Base-by-base conservation (phyloP, 2,888 invertebrate genomes). In the Clanis bilineata region DNA sequence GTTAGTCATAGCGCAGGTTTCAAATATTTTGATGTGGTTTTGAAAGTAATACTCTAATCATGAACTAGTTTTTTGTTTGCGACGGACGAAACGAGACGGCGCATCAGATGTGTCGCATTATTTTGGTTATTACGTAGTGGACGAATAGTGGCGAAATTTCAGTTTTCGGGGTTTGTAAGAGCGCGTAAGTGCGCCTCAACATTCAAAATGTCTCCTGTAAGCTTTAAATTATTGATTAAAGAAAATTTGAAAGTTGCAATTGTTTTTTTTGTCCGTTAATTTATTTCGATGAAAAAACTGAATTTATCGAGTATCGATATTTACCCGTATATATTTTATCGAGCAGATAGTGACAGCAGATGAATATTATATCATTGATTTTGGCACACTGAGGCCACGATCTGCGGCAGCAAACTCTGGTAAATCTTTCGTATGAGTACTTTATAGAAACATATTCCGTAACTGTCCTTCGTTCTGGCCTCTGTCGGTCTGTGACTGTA, bases 221-320 rank as follows among this genome's bases (percentile, higher is more conserved):
- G 91, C 91, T 91, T 90, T 91, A 91, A 91, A 90, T 90, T 90
- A 90, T 88, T 90, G 86, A 90, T 83, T 90, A 91, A 91, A 91
- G 86, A 87, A 83, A 90, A 90, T 83, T 89, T 87, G 72, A 86
- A 91, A 90, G 90, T 91, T 87, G 63, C 25, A 41, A 7, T 67
- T 68, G 83, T 88, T 88, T 90, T 71, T 57, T 23, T 6, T 56
- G 23, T 18, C 3, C 12, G 36, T 36, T 36, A 1, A 1, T 36
- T 36, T 3, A 10, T 36, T 36, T n/a, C n/a, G n/a, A n/a, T n/a
- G n/a, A n/a, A n/a, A n/a, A n/a, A n/a, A n/a, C n/a, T n/a, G n/a
- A n/a, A n/a, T n/a, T n/a, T n/a, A n/a, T n/a, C n/a, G n/a, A n/a
- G n/a, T n/a, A n/a, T n/a, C n/a, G n/a, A n/a, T n/a, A n/a, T n/a